A percentile compares a stretch with the other conserved stretches of the same genome.
These are phyloP conservation scores for Antidorcas marsupialis DNA, from an alignment of 2,113 vertebrate genomes.

Conservation along the genomic window DNA sequence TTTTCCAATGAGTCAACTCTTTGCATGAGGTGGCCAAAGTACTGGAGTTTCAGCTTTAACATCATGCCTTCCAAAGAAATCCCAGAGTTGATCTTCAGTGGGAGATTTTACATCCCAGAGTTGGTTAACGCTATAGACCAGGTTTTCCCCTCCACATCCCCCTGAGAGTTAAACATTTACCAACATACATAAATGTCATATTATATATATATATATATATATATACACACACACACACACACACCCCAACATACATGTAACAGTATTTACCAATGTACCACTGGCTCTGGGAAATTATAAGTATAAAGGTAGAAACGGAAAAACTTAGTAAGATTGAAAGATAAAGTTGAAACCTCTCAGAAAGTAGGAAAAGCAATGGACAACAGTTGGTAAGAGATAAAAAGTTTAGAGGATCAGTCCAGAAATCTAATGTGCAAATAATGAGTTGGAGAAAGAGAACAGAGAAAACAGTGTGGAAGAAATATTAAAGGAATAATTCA, in stretches of 20 bases:
- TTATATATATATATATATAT: not conserved
- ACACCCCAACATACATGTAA: not conserved
- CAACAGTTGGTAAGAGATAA: not conserved
- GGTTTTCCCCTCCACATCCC: not conserved
- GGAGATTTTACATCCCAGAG: not conserved
- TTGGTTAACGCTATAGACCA: not conserved
- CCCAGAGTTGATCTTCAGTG: not conserved
- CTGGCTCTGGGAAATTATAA: not conserved
- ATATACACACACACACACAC: not conserved
- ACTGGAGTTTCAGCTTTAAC: no score
- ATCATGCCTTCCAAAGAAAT: no score
- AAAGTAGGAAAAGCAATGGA: not conserved
- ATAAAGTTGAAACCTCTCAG: not conserved
- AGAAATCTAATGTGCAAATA: not conserved
- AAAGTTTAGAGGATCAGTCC: not conserved
- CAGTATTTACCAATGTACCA: not conserved
- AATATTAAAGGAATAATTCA: not conserved
- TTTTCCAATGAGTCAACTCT: no score
- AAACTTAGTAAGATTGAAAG: not conserved
- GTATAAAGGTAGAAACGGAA: not conserved
- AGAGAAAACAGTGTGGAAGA: not conserved
- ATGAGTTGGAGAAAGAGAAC: not conserved
- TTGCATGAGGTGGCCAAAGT: no score
- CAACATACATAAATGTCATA: not conserved
- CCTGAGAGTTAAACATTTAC: not conserved